Conservation (phyloP, 2,797 vertebrate genomes). For the Pogoniulus pusillus region DNA sequence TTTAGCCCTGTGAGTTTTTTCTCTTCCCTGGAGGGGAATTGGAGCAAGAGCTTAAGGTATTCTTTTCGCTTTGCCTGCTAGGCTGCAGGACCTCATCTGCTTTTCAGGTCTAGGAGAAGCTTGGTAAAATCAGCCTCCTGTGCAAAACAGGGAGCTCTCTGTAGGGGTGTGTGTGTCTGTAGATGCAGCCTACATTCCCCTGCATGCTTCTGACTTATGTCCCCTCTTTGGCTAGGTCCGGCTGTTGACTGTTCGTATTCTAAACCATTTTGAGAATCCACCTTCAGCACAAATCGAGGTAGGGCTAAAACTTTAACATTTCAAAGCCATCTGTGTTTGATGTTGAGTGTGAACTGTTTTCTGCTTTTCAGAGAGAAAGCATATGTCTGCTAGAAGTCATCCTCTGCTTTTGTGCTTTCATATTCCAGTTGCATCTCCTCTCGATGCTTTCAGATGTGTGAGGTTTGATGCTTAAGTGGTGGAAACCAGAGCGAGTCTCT, state of each 20-base stretch:
- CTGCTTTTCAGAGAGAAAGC: neutral
- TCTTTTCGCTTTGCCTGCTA: neutral
- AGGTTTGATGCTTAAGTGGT: neutral
- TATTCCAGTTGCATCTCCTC: neutral
- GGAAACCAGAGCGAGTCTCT: neutral
- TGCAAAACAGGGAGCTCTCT: neutral
- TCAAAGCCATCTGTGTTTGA: neutral
- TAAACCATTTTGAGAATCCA: constrained; percentile 87
- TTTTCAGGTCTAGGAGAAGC: neutral
- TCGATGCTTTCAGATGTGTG: neutral
- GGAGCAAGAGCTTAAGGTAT: neutral
- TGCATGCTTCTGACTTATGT: neutral
- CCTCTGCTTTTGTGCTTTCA: neutral
- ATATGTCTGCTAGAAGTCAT: neutral
- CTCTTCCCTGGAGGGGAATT: neutral
- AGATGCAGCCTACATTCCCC: neutral
- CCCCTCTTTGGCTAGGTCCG: constrained; percentile 83
- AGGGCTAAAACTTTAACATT: constrained; percentile 34
- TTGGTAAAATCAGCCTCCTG: neutral
- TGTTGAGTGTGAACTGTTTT: neutral
- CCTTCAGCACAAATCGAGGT: constrained; percentile 82
- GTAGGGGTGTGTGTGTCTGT: neutral
- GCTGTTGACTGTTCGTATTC: constrained; percentile 89
- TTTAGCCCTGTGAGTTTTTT: neutral
- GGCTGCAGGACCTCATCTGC: neutral